A percentile compares a stretch with the other conserved stretches of the same genome.
Conservation (phyloP, 2,113 vertebrate species). For the Platichthys stellatus region DNA sequence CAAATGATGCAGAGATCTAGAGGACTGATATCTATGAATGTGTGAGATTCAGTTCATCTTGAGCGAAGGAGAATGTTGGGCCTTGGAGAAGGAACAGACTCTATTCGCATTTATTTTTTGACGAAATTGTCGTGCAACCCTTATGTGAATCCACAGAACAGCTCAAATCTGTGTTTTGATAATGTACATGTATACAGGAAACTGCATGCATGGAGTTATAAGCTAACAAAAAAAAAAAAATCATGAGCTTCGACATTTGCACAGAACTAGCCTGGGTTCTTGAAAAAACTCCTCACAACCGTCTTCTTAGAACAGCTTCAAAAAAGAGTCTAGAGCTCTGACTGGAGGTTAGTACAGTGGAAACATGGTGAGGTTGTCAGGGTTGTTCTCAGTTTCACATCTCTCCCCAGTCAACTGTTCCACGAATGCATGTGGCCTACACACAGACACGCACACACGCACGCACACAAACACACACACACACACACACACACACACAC, state of each 20-base stretch:
- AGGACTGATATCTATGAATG: too few relatives aligned
- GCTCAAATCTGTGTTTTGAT: too few relatives aligned
- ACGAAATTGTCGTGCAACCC: too few relatives aligned
- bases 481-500: too few relatives aligned
- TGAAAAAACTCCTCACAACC: constrained; percentile 1
- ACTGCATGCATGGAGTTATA: not conserved
- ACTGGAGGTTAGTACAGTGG: constrained; percentile 9
- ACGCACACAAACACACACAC: not conserved
- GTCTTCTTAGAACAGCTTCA: too few relatives aligned
- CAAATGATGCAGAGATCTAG: too few relatives aligned
- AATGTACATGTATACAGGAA: too few relatives aligned
- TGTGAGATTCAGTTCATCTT: too few relatives aligned
- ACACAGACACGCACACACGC: not conserved
- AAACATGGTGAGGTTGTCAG: not conserved
- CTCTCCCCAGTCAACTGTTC: not conserved
- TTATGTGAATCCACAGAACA: too few relatives aligned
- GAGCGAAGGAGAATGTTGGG: too few relatives aligned
- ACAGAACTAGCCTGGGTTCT: not conserved
- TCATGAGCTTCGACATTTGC: not conserved
- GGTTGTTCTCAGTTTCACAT: constrained; percentile 15
- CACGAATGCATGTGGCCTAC: not conserved
- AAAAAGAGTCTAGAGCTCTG: constrained; percentile 23
- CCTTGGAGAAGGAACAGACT: too few relatives aligned
- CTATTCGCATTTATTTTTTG: too few relatives aligned
- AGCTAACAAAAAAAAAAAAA: not conserved